Base-by-base conservation (phyloP, 2,113 vertebrate genomes). In the Bostrychus sinensis region DNA sequence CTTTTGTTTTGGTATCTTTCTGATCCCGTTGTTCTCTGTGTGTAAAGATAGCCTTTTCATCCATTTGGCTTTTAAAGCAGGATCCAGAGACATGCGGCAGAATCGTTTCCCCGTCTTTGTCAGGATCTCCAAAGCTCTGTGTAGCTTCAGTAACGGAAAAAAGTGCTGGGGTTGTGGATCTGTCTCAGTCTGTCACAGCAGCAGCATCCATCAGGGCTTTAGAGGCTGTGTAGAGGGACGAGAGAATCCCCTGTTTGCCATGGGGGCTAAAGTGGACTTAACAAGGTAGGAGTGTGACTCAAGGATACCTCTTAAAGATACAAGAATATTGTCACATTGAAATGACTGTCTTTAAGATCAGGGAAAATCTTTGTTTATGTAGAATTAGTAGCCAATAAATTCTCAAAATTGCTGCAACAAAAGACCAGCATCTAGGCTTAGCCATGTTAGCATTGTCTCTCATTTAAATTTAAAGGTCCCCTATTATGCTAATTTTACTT, bases 191-290 rank as follows among this genome's bases (percentile, higher is more conserved):
- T 70, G 59, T 83, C 80, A 83, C 74, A 72, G 67, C 82, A 83
- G 62, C 70, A 60, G 54, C 68, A 77, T 82, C 75, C 71, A 78
- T 45, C 53, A 45, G 22, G 48, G 34, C 34, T 70, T 58, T 19
- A 63, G 53, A 59, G 69, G 46, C 62, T 22, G 22, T 68, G 65
- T 51, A 63, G 68, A 66, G 78, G 42, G 59, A 72, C 74, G 65
- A 71, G 69, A 84, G 73, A 81, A 72, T 73, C 71, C 72, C 20
- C 16, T 11, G 19, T 86, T 86, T 82, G 77, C 72, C 82, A 72
- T 66, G 59, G 8, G 2, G 66, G 62, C 75, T 78, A 62, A 80
- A 81, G 76, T 79, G 66, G 72, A 79, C 64, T 85, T 79, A 83
- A 66, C 67, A 59, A 58, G 39, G 42, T 78, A 54, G 74, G 72